A percentile compares a stretch with the other conserved stretches of the same genome.
phyloP scores from a whole-genome alignment of 1,140 invertebrate species.

The Brachionus manjavacas region DNA sequence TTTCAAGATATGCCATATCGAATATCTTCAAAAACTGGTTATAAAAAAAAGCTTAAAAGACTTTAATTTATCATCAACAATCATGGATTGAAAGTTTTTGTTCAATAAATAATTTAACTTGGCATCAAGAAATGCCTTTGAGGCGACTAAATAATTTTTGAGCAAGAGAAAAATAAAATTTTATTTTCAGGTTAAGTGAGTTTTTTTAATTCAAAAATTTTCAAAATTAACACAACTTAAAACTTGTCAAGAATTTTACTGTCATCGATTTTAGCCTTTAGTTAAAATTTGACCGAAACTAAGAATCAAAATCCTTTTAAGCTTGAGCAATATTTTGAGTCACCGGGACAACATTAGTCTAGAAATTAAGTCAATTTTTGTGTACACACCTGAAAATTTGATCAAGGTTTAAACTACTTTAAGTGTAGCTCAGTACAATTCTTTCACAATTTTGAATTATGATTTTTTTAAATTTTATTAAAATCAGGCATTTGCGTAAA shows the following conservation, averaged over 20 bases:
- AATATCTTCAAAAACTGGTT: background rate
- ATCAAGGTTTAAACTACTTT: background rate
- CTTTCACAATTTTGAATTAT: background rate
- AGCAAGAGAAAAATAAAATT: background rate
- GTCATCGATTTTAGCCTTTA: no score
- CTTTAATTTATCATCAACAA: no score
- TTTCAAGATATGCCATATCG: background rate
- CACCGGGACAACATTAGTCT: background rate
- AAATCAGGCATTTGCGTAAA: background rate
- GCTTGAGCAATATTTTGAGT: background rate
- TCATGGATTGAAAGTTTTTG: background rate
- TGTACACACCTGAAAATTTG: background rate
- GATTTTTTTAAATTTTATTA: background rate
- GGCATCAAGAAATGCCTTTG: background rate
- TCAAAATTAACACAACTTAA: no score
- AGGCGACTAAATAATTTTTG: background rate
- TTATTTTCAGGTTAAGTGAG: background rate
- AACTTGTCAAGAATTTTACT: no score
- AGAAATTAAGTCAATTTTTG: background rate
- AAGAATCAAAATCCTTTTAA: background rate
- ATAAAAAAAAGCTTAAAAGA: no score
- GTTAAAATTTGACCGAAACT: background rate
- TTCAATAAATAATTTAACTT: background rate
- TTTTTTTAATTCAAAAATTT: background rate
- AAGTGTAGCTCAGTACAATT: background rate